These are phyloP conservation scores for Podocnemis expansa DNA, from an alignment of 2,113 vertebrate species.

Conservation along the genomic window DNA sequence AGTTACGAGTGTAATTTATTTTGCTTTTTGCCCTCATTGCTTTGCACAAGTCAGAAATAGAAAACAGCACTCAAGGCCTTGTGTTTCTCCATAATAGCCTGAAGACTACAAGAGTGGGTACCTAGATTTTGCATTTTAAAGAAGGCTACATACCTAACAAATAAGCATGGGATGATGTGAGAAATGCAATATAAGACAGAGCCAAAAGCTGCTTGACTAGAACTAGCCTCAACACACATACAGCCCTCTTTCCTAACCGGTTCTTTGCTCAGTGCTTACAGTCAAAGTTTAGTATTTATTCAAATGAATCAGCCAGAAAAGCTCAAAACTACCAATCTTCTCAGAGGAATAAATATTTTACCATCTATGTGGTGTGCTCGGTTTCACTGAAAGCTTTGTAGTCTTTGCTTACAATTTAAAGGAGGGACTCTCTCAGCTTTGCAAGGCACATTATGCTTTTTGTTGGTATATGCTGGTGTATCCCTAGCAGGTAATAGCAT, in stretches of 20 bases:
- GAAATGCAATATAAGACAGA: not conserved
- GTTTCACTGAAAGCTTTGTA: not conserved
- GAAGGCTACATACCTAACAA: accelerated
- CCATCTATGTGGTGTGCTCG: not conserved
- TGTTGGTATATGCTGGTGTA: accelerated
- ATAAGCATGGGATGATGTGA: accelerated
- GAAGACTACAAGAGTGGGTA: not conserved
- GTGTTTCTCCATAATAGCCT: not conserved
- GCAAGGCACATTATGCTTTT: not conserved
- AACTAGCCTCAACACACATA: not conserved
- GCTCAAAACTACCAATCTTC: not conserved
- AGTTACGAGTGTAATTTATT: not conserved
- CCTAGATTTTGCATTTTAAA: accelerated
- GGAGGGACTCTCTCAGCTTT: not conserved
- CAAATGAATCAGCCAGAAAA: not conserved
- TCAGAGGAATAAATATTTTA: accelerated
- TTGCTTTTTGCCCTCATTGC: not conserved
- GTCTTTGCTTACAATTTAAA: not conserved
- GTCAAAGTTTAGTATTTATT: not conserved
- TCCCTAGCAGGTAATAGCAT: not conserved
- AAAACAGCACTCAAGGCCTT: not conserved
- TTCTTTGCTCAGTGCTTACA: not conserved
- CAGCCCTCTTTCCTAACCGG: not conserved
- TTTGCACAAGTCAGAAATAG: not conserved
- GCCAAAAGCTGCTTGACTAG: not conserved